A percentile compares a stretch with the other conserved stretches of the same genome.
phyloP scores from a whole-genome alignment of 1,140 invertebrate genomes.

The Steinernema feltiae region DNA sequence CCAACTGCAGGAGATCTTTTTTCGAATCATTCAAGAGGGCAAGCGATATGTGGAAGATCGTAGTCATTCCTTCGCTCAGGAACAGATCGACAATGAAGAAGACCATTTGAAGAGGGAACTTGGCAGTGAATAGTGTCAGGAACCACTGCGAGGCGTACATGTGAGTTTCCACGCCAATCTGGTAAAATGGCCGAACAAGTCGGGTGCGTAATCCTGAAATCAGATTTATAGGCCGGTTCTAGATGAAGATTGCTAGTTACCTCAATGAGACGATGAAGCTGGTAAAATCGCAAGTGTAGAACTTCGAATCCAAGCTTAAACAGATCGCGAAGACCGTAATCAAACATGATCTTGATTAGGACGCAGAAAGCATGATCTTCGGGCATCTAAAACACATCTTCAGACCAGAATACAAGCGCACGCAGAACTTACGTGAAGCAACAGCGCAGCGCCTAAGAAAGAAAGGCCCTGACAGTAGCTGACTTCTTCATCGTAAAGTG shows the following conservation, averaged over 20 bases:
- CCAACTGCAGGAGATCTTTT: constrained; percentile 80
- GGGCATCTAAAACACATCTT: constrained; percentile 74
- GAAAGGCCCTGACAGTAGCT: constrained; percentile 97
- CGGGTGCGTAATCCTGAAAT: constrained; percentile 78
- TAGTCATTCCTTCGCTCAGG: constrained; percentile 75
- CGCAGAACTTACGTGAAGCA: constrained; percentile 75
- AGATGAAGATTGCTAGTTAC: constrained; percentile 60
- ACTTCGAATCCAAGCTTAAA: constrained; percentile 62
- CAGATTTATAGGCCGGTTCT: constrained; percentile 13
- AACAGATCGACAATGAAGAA: constrained; percentile 96
- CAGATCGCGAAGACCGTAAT: constrained; percentile 83
- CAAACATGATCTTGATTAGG: constrained; percentile 90
- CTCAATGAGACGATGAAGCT: constrained; percentile 88
- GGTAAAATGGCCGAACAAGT: constrained; percentile 82
- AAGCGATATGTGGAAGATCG: constrained; percentile 88
- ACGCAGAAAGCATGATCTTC: constrained; percentile 98
- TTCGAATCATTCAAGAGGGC: constrained; percentile 71
- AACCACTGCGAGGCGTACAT: constrained; percentile 99
- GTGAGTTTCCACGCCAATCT: constrained; percentile 86
- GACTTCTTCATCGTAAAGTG: constrained; percentile 90
- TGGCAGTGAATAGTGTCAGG: constrained; percentile 92
- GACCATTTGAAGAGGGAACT: constrained; percentile 92
- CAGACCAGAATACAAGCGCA: not conserved
- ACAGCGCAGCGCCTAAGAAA: constrained; percentile 85
- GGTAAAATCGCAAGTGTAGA: constrained; percentile 85